A percentile compares a stretch with the other conserved stretches of the same genome.
phyloP scores from a whole-genome alignment of 2,797 vertebrate genomes.

The Syndactyla subalaris region DNA sequence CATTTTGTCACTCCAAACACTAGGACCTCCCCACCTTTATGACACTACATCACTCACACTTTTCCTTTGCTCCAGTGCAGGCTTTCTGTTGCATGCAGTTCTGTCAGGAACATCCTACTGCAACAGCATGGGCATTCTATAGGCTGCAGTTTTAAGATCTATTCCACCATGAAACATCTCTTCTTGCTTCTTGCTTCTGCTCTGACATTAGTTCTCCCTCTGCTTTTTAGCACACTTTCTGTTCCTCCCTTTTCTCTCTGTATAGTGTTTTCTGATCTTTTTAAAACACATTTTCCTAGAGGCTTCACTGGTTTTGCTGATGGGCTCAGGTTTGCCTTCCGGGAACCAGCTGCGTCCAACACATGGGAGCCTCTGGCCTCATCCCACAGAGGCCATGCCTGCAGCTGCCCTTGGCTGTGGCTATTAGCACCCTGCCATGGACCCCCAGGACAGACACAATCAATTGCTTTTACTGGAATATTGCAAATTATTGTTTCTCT shows the following conservation, averaged over 20 bases:
- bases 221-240: not conserved
- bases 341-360: not conserved
- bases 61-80: not conserved
- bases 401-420: rapidly evolving
- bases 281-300: rapidly evolving
- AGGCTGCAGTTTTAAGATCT: not conserved
- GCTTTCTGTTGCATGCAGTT: not conserved
- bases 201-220: not conserved
- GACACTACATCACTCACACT: not conserved
- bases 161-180: not conserved
- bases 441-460: not conserved
- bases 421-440: not conserved
- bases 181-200: not conserved
- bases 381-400: not conserved
- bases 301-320: not conserved
- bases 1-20: not conserved
- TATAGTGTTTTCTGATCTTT: not conserved
- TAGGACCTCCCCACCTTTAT: not conserved
- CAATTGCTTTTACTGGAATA: not conserved
- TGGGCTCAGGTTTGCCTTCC: not conserved
- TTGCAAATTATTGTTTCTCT: not conserved
- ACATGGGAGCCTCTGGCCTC: rapidly evolving
- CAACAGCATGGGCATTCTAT: rapidly evolving
- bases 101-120: not conserved
- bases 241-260: not conserved